Conservation (phyloP, 2,888 invertebrate genomes). For the Lasioglossum oenotherae region DNA sequence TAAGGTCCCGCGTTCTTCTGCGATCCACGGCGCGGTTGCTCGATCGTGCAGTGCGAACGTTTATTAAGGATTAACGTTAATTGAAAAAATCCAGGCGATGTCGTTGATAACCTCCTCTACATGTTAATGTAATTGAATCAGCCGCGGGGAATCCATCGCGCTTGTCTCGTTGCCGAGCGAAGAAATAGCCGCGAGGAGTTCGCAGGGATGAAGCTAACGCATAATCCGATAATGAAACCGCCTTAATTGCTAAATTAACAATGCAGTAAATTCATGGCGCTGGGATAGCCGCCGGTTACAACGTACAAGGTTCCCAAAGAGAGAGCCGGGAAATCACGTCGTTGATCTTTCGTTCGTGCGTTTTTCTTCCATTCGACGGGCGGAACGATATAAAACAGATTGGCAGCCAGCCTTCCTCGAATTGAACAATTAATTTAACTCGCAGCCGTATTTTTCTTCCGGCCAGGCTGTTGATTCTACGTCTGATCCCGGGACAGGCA, state of each 20-base stretch:
- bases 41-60: not conserved
- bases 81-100: not conserved
- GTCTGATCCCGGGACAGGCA: not conserved
- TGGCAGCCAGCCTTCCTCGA: not conserved
- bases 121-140: constrained; percentile 8
- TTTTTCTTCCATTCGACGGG: not conserved
- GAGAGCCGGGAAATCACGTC: not conserved
- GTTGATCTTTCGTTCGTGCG: not conserved
- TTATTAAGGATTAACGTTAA: not conserved
- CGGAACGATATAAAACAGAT: not conserved
- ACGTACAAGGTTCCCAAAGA: not conserved
- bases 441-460: not conserved
- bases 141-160: not conserved
- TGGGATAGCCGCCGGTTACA: not conserved
- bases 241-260: constrained; percentile 16
- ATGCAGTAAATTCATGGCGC: not conserved
- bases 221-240: constrained; percentile 4
- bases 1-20: not conserved
- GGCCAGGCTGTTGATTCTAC: not conserved
- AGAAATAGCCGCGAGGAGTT: not conserved
- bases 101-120: not conserved
- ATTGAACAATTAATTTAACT: not conserved
- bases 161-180: not conserved
- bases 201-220: not conserved
- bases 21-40: not conserved